Conservation (phyloP, 1,140 invertebrate species). For the Manduca sexta region DNA sequence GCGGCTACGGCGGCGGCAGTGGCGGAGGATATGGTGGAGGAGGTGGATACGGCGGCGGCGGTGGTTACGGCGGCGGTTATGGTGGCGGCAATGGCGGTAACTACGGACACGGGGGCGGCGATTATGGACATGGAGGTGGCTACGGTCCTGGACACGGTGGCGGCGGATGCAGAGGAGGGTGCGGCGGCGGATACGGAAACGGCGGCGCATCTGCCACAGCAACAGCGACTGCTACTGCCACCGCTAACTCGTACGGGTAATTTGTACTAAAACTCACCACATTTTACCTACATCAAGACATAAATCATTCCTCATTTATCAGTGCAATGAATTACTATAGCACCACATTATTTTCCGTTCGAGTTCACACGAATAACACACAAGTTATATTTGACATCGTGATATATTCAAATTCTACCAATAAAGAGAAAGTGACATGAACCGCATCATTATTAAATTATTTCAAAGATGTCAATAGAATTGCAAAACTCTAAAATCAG, state of each 20-base stretch:
- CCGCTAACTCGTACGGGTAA: slow-evolving; percentile 5
- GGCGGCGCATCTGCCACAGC: slow-evolving; percentile 1
- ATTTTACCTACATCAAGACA: no score
- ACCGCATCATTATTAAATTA: no score
- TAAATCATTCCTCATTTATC: no score
- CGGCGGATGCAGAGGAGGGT: slow-evolving; percentile 4
- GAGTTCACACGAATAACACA: no score
- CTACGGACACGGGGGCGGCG: slow-evolving; percentile 3
- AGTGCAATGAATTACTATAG: no score
- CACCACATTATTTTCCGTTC: no score
- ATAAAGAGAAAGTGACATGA: no score
- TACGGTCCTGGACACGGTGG: slow-evolving; percentile 16
- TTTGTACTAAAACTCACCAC: not conserved
- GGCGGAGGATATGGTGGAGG: slow-evolving; percentile 8
- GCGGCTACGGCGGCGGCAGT: slow-evolving; percentile 9
- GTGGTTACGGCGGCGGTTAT: slow-evolving; percentile 9
- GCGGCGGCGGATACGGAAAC: slow-evolving; percentile 1
- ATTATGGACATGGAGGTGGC: slow-evolving; percentile 5
- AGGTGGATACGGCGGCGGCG: slow-evolving; percentile 11
- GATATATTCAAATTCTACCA: no score
- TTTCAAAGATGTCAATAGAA: no score
- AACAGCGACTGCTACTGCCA: slow-evolving; percentile 15
- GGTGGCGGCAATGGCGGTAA: slow-evolving; percentile 9
- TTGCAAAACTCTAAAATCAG: no score
- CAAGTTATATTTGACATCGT: no score